phyloP scores from a whole-genome alignment of 2,797 vertebrate genomes.

The Chaunax sp. region DNA sequence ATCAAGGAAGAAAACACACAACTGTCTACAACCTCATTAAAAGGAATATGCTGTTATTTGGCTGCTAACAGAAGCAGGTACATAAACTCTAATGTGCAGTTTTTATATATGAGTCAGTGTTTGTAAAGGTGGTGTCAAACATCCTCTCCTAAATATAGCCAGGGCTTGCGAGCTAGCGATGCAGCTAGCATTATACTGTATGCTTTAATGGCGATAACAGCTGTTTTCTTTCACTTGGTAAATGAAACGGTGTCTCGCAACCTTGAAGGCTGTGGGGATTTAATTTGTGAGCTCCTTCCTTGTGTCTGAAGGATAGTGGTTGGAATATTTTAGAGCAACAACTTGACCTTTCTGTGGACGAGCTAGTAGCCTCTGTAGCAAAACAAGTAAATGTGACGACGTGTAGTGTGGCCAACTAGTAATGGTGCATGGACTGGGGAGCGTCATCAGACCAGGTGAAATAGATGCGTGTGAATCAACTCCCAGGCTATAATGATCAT shows the following conservation, averaged over 20 bases:
- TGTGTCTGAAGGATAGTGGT: neutral
- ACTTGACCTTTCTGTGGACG: conserved; percentile 45
- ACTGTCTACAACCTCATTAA: conserved; percentile 59
- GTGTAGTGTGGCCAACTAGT: conserved; percentile 73
- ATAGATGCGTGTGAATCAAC: conserved; percentile 39
- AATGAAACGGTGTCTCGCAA: neutral
- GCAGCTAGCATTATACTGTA: conserved; percentile 44
- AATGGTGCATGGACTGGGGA: conserved; percentile 74
- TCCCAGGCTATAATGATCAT: neutral
- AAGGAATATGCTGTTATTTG: conserved; percentile 33
- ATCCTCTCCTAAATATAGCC: conserved; percentile 2
- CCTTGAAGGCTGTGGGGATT: fast-evolving
- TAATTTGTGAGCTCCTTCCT: neutral
- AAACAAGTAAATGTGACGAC: conserved; percentile 67
- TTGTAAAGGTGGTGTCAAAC: neutral
- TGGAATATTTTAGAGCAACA: neutral
- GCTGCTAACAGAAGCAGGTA: conserved; percentile 34
- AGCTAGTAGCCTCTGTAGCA: conserved; percentile 51
- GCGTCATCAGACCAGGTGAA: conserved; percentile 75
- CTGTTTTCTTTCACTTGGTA: conserved; percentile 18
- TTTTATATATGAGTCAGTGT: neutral
- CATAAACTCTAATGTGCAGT: neutral
- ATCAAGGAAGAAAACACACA: conserved; percentile 44
- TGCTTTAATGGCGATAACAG: conserved; percentile 32
- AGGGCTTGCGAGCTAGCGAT: conserved; percentile 46